A percentile compares a stretch with the other conserved stretches of the same genome.
These are phyloP conservation scores for Macrosiphum euphorbiae DNA, from an alignment of 2,888 invertebrate species.

Conservation along the genomic window DNA sequence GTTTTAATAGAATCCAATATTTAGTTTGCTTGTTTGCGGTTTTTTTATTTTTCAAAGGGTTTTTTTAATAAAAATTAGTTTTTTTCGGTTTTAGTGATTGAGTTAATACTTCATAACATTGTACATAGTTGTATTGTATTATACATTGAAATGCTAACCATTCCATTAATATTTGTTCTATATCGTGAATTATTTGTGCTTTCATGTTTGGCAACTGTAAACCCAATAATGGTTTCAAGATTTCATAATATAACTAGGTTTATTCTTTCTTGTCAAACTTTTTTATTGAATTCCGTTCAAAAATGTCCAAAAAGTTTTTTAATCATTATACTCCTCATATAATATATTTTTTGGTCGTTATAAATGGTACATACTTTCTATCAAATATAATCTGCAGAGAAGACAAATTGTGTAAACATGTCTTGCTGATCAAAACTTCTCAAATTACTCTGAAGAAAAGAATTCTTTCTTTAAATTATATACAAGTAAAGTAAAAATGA, in stretches of 20 bases:
- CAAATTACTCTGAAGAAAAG: not conserved
- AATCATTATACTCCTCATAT: slow-evolving; percentile 13
- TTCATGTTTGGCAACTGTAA: not conserved
- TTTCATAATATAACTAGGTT: not conserved
- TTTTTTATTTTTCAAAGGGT: not conserved
- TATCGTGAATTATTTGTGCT: not conserved
- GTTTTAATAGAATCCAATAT: not conserved
- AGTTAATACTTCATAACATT: not conserved
- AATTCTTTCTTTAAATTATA: not conserved
- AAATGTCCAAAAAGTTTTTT: slow-evolving; percentile 55
- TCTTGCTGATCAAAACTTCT: slow-evolving; percentile 22
- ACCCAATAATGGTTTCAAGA: not conserved
- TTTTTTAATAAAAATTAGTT: not conserved
- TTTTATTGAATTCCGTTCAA: slow-evolving; percentile 42
- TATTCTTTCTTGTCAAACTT: slow-evolving; percentile 37
- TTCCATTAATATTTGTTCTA: not conserved
- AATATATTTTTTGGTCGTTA: not conserved
- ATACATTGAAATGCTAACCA: not conserved
- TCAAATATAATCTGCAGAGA: not conserved
- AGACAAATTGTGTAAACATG: slow-evolving; percentile 25
- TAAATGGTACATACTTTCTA: slow-evolving; percentile 31
- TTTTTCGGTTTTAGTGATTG: not conserved
- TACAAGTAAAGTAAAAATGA: not conserved
- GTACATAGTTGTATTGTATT: not conserved
- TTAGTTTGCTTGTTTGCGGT: not conserved